Evolutionary conservation across 1,140 invertebrate genomes (phyloP).

Genomic region (Rhopalosiphum padi): DNA sequence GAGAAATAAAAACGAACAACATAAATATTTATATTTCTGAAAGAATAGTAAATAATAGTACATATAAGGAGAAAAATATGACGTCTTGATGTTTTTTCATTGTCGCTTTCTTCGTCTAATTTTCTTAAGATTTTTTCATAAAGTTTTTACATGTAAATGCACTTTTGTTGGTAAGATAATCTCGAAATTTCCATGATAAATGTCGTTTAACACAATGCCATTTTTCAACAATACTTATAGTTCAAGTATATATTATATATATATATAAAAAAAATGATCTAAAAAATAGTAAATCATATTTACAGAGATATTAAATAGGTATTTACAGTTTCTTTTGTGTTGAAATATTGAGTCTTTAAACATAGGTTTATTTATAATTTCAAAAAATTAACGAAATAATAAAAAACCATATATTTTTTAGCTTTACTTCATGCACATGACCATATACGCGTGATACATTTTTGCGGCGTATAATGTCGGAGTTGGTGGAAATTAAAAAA

Average conservation of each 20-base stretch:
- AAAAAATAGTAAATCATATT: neutral
- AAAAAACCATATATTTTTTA: neutral
- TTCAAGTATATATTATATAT: neutral
- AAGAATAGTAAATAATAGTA: conserved; percentile 7
- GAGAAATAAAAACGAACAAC: neutral
- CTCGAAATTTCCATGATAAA: neutral
- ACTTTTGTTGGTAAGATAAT: neutral
- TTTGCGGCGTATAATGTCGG: neutral
- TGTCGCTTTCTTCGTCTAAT: neutral
- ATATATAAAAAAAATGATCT: neutral
- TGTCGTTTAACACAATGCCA: neutral
- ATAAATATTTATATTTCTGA: neutral
- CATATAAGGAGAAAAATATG: neutral
- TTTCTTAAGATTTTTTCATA: neutral
- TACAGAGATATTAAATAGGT: neutral
- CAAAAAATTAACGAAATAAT: neutral
- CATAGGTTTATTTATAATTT: neutral
- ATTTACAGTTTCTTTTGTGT: neutral
- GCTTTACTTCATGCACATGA: neutral
- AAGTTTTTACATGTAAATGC: conserved; percentile 12
- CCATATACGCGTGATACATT: neutral
- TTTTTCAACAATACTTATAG: conserved; percentile 2
- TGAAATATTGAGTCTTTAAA: neutral
- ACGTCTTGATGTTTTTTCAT: neutral
- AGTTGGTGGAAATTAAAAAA: neutral